A percentile compares a stretch with the other conserved stretches of the same genome.
Conservation (phyloP, 2,113 vertebrate species). For the Himantopus leucocephalus region DNA sequence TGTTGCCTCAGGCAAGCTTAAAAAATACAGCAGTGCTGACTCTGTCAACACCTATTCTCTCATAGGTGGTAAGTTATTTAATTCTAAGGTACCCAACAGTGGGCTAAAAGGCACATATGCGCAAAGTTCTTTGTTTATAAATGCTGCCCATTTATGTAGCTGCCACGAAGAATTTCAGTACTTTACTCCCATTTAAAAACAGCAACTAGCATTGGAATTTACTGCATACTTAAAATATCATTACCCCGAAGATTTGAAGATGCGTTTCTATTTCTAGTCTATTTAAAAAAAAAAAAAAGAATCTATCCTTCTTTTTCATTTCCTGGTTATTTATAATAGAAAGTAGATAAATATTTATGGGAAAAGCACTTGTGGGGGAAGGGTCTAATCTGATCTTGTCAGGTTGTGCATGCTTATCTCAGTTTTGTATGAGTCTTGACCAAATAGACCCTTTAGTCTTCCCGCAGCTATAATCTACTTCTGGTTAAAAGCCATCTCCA, state of each 20-base stretch:
- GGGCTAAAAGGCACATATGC: constrained; percentile 2
- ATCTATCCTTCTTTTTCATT: constrained; percentile 20
- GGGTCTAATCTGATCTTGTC: constrained; percentile 65
- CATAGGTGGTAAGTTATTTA: constrained; percentile 26
- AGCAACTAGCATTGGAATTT: constrained; percentile 36
- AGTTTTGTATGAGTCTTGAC: constrained; percentile 63
- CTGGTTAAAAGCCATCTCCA: constrained; percentile 62
- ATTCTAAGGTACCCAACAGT: background rate
- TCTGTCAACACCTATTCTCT: constrained; percentile 25
- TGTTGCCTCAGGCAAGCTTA: background rate
- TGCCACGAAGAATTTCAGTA: background rate
- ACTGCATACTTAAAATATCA: background rate
- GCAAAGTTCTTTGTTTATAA: constrained; percentile 34
- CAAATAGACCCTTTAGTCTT: constrained; percentile 62
- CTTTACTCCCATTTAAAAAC: background rate
- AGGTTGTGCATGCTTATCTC: constrained; percentile 64
- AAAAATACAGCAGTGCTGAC: constrained; percentile 36
- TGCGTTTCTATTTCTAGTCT: constrained; percentile 9
- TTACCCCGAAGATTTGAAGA: background rate
- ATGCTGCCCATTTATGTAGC: background rate
- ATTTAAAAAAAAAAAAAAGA: background rate
- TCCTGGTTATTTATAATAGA: constrained; percentile 50
- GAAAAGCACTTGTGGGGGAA: constrained; percentile 51
- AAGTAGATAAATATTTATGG: constrained; percentile 64
- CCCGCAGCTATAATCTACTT: constrained; percentile 49